phyloP scores from a whole-genome alignment of 2,113 vertebrate species.

The Halichoeres trimaculatus region DNA sequence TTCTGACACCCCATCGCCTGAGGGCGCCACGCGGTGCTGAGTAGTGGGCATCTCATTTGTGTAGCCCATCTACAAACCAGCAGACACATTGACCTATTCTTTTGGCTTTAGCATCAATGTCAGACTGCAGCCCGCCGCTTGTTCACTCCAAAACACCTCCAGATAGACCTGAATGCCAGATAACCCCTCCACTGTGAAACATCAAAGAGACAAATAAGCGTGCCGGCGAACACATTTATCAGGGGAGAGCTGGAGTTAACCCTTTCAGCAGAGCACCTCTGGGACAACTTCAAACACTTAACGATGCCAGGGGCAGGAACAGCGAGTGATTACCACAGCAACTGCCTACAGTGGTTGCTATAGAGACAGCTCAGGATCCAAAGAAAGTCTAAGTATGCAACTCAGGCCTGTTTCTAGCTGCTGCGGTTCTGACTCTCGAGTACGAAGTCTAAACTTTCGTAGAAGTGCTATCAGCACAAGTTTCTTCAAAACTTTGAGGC shows the following conservation, averaged over 20 bases:
- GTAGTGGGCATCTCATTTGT: constrained; percentile 75
- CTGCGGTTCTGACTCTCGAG: constrained; percentile 45
- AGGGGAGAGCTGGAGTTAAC: constrained; percentile 71
- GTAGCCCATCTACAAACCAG: constrained; percentile 68
- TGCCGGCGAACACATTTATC: constrained; percentile 48
- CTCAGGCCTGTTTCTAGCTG: constrained; percentile 49
- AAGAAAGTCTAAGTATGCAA: constrained; percentile 64
- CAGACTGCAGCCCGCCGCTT: constrained; percentile 58
- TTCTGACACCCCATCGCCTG: constrained; percentile 72
- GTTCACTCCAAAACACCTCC: constrained; percentile 66
- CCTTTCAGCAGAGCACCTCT: constrained; percentile 69
- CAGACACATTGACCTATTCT: constrained; percentile 85
- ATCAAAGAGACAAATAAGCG: constrained; percentile 77
- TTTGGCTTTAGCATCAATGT: constrained; percentile 83
- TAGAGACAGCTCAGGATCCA: constrained; percentile 80
- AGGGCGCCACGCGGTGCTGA: constrained; percentile 51
- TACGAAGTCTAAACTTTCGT: constrained; percentile 66
- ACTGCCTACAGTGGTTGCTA: constrained; percentile 81
- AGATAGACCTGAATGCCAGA: constrained; percentile 66
- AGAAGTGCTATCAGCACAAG: constrained; percentile 77
- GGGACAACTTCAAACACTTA: constrained; percentile 79
- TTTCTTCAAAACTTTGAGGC: constrained; percentile 71
- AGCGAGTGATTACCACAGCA: constrained; percentile 72
- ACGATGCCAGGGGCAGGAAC: constrained; percentile 73
- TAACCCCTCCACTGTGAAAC: constrained; percentile 63